These are phyloP conservation scores for Neodiprion fabricii DNA, from an alignment of 1,140 invertebrate genomes.

Conservation along the genomic window DNA sequence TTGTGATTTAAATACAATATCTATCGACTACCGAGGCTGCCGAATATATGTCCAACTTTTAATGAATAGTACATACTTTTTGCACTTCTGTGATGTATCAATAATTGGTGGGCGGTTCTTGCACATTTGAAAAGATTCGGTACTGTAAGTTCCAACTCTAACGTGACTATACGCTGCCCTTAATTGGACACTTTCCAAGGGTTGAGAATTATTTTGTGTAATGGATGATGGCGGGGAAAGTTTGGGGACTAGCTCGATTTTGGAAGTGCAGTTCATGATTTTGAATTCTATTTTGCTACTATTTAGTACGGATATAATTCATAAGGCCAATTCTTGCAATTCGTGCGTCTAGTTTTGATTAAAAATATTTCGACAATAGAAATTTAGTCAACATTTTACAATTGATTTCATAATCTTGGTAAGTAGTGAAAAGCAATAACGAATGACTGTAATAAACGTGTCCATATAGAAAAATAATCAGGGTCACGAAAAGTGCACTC, in stretches of 20 bases:
- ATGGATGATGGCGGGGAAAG: constrained; percentile 42
- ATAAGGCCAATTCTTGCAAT: too few species aligned
- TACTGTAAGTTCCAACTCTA: constrained; percentile 50
- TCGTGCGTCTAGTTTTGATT: too few species aligned
- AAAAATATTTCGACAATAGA: too few species aligned
- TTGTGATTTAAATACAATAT: too few species aligned
- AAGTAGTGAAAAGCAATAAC: too few species aligned
- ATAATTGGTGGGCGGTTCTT: constrained; percentile 44
- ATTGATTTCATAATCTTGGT: too few species aligned
- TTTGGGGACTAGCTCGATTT: constrained; percentile 53
- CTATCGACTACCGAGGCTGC: background rate
- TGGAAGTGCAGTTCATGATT: constrained; percentile 30
- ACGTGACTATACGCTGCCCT: constrained; percentile 54
- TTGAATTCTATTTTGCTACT: too few species aligned
- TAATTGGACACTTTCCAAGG: constrained; percentile 54
- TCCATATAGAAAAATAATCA: too few species aligned
- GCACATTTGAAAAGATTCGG: background rate
- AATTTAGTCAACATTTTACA: too few species aligned
- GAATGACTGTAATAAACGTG: too few species aligned
- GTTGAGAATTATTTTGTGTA: constrained; percentile 52
- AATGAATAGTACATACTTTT: constrained; percentile 46
- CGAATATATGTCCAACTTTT: background rate
- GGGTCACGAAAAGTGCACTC: too few species aligned
- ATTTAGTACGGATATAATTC: too few species aligned
- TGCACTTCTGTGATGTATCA: constrained; percentile 49